Evolutionary conservation across 1,140 invertebrate species (phyloP).

Genomic region (Octopus sinensis): DNA sequence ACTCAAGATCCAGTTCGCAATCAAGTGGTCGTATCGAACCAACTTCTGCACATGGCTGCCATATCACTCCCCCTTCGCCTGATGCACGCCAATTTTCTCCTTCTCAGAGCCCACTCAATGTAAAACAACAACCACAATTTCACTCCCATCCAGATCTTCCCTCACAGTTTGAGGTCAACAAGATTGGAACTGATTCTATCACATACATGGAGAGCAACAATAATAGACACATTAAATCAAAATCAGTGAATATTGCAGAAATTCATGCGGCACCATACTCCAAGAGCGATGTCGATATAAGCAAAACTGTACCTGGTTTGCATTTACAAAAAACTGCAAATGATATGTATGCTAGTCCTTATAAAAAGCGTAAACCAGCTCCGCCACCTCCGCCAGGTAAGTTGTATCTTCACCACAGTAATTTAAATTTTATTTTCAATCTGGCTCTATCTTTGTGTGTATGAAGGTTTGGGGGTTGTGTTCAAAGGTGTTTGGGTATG

Average conservation of each 20-base stretch:
- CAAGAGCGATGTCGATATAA: neutral
- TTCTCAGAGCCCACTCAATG: neutral
- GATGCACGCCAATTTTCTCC: neutral
- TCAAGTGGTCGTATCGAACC: neutral
- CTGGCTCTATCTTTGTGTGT: too few species aligned
- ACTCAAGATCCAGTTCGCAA: neutral
- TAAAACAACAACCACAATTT: neutral
- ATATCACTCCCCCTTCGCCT: neutral
- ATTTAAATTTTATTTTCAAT: too few species aligned
- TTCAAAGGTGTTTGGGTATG: too few species aligned
- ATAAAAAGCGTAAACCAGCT: neutral
- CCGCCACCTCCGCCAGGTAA: neutral
- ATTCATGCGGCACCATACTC: neutral
- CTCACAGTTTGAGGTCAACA: too few species aligned
- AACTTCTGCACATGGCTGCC: neutral
- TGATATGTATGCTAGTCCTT: conserved; percentile 8
- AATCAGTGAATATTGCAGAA: neutral
- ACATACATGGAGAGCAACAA: too few species aligned
- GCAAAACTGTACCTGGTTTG: neutral
- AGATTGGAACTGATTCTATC: too few species aligned
- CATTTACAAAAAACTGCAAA: neutral
- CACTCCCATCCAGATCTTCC: neutral
- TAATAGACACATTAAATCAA: too few species aligned
- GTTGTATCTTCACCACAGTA: neutral
- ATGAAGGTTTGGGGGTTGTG: too few species aligned